Evolutionary conservation across 1,140 invertebrate species (phyloP).

Genomic region (Phymorhynchus buccinoides): DNA sequence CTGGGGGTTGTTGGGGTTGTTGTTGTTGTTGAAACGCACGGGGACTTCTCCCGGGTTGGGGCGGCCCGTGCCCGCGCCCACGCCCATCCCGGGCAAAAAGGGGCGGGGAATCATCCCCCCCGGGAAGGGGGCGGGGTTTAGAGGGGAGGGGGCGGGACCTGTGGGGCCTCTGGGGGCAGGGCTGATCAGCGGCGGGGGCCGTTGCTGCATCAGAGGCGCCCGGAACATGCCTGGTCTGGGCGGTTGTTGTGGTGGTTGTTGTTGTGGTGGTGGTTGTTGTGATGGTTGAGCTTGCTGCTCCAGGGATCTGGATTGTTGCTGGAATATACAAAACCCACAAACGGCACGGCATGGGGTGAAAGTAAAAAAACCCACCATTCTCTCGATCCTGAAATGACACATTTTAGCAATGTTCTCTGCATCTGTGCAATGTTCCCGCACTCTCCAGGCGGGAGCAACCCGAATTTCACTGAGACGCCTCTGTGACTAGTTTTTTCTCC

Average conservation of each 20-base stretch:
- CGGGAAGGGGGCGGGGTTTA: background rate
- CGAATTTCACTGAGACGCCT: no score
- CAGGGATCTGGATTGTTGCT: background rate
- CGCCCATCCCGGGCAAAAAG: background rate
- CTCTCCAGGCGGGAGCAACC: no score
- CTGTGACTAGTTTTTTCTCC: no score
- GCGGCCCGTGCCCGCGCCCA: background rate
- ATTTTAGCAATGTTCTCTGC: no score
- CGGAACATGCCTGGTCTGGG: background rate
- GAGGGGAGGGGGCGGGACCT: background rate
- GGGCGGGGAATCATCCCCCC: background rate
- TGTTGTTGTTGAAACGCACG: background rate
- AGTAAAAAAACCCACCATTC: no score
- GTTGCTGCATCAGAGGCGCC: background rate
- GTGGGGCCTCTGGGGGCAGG: background rate
- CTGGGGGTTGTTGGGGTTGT: background rate
- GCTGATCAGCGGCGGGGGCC: background rate
- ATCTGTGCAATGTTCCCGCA: no score
- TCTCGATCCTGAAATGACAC: no score
- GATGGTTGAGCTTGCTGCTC: constrained; percentile 20
- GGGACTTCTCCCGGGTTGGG: background rate
- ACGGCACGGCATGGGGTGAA: no score
- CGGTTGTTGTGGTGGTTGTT: background rate
- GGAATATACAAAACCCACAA: no score
- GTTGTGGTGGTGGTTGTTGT: background rate